phyloP scores from a whole-genome alignment of 2,797 vertebrate genomes.

The Helarctos malayanus region DNA sequence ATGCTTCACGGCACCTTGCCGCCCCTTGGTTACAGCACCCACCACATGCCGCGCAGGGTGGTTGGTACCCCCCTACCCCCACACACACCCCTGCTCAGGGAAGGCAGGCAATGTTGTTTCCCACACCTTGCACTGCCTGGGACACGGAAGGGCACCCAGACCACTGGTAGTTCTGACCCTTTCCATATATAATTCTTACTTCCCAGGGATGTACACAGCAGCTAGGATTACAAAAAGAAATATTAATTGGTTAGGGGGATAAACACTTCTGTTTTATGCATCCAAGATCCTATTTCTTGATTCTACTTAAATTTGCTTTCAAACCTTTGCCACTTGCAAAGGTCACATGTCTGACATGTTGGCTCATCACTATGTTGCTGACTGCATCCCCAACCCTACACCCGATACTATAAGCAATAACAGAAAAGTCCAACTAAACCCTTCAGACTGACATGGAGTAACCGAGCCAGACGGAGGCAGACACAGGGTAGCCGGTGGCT shows the following conservation, averaged over 20 bases:
- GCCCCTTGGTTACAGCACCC: background rate
- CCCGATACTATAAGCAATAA: background rate
- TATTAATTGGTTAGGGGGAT: background rate
- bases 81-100: background rate
- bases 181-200: background rate
- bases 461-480: background rate
- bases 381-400: rapidly evolving
- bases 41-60: too few relatives aligned
- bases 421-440: background rate
- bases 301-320: background rate
- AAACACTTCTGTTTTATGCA: background rate
- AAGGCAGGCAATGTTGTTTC: background rate
- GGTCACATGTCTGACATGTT: background rate
- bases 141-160: background rate
- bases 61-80: background rate
- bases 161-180: background rate
- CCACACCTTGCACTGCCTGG: background rate
- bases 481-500: background rate
- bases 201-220: background rate
- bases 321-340: background rate
- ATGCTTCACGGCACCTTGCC: background rate
- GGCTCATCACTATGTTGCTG: background rate
- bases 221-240: background rate
- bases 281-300: background rate
- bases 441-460: background rate